Conservation (phyloP, 1,140 invertebrate species). For the Hyles vespertilio region DNA sequence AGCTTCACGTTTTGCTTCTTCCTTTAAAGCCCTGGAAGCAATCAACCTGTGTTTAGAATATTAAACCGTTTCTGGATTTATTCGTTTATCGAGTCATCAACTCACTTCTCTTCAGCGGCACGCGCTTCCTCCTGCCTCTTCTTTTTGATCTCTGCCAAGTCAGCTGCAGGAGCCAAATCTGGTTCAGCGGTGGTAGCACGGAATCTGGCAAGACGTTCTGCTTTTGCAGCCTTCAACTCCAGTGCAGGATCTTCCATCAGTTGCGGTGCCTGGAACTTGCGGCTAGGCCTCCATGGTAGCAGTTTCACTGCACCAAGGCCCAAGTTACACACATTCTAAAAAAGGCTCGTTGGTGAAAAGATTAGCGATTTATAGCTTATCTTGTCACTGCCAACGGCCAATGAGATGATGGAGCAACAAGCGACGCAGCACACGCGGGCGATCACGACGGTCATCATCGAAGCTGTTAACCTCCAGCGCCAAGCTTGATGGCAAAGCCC, state of each 20-base stretch:
- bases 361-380: slow-evolving; percentile 22
- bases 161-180: slow-evolving; percentile 69
- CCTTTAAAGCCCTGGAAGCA: slow-evolving; percentile 69
- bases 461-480: slow-evolving; percentile 47
- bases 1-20: slow-evolving; percentile 70
- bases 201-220: slow-evolving; percentile 74
- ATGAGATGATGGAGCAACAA: slow-evolving; percentile 30
- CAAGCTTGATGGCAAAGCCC: slow-evolving; percentile 47
- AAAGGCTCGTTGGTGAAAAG: slow-evolving; percentile 45
- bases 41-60: slow-evolving; percentile 6
- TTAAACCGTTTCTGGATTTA: not conserved
- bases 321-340: slow-evolving; percentile 37
- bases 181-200: slow-evolving; percentile 61
- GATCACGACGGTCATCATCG: slow-evolving; percentile 30
- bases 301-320: slow-evolving; percentile 74
- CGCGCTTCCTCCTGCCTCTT: slow-evolving; percentile 78
- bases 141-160: slow-evolving; percentile 77
- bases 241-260: slow-evolving; percentile 75
- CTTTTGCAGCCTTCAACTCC: slow-evolving; percentile 77
- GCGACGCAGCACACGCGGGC: slow-evolving; percentile 40
- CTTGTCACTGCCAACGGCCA: slow-evolving; percentile 44
- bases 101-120: slow-evolving; percentile 78
- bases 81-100: not conserved
- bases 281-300: slow-evolving; percentile 78
- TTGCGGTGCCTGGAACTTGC: slow-evolving; percentile 78